Conservation (phyloP, 2,113 vertebrate genomes). For the Pycnonotus jocosus region DNA sequence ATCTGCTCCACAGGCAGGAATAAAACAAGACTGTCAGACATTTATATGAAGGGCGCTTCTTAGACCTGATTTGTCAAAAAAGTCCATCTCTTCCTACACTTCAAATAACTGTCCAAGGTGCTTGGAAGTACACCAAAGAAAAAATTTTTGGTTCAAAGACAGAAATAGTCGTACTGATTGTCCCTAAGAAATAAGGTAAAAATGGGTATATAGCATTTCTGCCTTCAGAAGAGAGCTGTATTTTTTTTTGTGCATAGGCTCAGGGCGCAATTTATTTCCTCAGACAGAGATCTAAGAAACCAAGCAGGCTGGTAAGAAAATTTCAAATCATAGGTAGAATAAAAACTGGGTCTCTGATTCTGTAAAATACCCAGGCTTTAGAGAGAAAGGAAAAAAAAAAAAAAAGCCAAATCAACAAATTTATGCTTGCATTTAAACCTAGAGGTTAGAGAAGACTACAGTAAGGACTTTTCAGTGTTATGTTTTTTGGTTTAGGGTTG, state of each 20-base stretch:
- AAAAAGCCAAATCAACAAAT: background rate
- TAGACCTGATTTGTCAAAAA: background rate
- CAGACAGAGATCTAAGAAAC: background rate
- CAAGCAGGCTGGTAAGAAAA: background rate
- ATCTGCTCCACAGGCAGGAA: background rate
- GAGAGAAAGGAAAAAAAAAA: background rate
- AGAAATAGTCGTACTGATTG: background rate
- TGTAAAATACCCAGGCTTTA: background rate
- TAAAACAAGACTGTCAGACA: background rate
- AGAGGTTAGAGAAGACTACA: background rate
- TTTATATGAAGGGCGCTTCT: background rate
- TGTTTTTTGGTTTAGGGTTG: rapidly evolving
- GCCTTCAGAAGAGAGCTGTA: background rate
- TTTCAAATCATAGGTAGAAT: background rate
- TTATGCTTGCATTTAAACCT: background rate
- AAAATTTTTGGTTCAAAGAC: background rate
- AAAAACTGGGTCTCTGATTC: background rate
- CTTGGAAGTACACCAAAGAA: background rate
- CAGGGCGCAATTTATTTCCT: background rate
- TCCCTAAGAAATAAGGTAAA: background rate
- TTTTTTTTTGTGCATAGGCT: background rate
- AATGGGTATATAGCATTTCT: background rate
- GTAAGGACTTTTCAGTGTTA: background rate
- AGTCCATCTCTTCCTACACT: background rate
- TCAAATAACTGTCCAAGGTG: background rate